phyloP scores from a whole-genome alignment of 2,113 vertebrate species.

The Aegypius monachus region DNA sequence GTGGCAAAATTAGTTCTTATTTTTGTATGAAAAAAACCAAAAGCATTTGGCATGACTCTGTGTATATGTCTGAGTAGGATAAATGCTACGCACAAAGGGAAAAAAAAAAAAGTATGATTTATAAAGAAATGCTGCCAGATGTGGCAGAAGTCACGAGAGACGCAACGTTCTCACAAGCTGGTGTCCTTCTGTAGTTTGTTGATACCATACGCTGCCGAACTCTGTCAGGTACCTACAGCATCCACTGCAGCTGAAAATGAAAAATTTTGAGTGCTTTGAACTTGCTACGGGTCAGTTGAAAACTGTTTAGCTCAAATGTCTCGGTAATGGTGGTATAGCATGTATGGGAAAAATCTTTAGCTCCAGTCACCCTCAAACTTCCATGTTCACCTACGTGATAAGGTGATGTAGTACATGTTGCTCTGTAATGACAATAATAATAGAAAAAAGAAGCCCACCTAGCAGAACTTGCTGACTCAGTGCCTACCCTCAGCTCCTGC shows the following conservation, averaged over 20 bases:
- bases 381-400: background rate
- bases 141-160: background rate
- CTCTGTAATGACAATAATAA: background rate
- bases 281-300: background rate
- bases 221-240: background rate
- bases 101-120: background rate
- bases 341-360: background rate
- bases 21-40: background rate
- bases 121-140: background rate
- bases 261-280: background rate
- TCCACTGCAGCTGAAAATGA: background rate
- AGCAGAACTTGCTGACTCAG: background rate
- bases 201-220: background rate
- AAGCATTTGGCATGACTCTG: background rate
- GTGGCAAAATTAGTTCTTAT: background rate
- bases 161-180: background rate
- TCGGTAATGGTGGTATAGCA: background rate
- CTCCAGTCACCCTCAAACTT: background rate
- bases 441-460: background rate
- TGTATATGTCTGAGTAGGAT: background rate
- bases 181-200: background rate
- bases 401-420: background rate
- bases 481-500: background rate
- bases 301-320: background rate
- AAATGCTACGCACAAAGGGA: background rate